Percentiles rank a stretch among this genome's conserved stretches.
Conservation (phyloP, 2,113 vertebrate species). For the Oncorhynchus nerka region DNA sequence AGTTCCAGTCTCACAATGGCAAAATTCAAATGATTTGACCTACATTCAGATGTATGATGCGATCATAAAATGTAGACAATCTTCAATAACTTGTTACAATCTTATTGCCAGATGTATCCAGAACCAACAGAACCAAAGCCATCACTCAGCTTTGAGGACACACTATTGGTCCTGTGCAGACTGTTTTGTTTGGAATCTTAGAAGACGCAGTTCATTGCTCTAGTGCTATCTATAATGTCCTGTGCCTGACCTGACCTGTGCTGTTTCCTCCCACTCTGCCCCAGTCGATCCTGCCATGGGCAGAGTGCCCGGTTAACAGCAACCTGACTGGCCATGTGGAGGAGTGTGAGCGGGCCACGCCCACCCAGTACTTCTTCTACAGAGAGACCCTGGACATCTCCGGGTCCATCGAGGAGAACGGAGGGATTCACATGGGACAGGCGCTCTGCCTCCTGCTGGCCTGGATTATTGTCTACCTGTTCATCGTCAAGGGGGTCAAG, state of each 20-base stretch:
- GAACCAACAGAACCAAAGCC: background rate
- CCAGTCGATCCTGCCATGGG: conserved; percentile 87
- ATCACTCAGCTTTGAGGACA: background rate
- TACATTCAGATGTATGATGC: background rate
- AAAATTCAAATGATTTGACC: background rate
- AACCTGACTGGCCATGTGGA: conserved; percentile 79
- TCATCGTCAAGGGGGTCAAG: conserved; percentile 82
- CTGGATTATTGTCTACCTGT: conserved; percentile 88
- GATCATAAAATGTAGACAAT: background rate
- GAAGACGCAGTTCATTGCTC: background rate
- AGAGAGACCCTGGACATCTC: conserved; percentile 89
- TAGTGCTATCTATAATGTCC: background rate
- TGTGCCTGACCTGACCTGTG: conserved; percentile 44
- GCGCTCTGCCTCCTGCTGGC: conserved; percentile 83
- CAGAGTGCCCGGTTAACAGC: conserved; percentile 80
- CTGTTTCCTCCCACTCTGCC: background rate
- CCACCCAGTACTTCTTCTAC: conserved; percentile 96
- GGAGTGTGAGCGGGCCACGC: conserved; percentile 81
- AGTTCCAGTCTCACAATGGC: conserved; percentile 25
- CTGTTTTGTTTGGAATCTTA: conserved; percentile 33
- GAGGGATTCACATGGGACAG: conserved; percentile 80
- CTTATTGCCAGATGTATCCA: background rate
- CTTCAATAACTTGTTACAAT: too few species aligned
- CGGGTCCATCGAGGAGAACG: conserved; percentile 78
- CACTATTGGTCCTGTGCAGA: background rate